These are phyloP conservation scores for Furcifer pardalis DNA, from an alignment of 2,797 vertebrate genomes.

Conservation along the genomic window DNA sequence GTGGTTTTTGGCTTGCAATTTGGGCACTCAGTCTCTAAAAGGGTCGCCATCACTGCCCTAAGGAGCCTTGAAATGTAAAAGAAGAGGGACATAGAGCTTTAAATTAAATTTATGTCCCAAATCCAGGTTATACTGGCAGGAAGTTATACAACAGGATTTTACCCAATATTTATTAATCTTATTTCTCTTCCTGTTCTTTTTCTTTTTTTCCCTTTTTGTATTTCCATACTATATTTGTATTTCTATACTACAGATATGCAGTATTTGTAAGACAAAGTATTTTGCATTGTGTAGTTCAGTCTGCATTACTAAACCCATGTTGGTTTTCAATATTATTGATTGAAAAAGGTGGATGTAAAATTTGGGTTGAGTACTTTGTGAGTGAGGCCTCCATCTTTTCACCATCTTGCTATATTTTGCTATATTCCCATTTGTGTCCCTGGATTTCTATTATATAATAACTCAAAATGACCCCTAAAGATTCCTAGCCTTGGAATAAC, in stretches of 20 bases:
- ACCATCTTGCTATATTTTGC: background rate
- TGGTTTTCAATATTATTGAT: background rate
- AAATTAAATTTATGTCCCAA: too few species aligned
- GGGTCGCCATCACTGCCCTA: too few species aligned
- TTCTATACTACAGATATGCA: too few species aligned
- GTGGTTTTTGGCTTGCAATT: too few species aligned
- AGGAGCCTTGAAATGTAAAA: too few species aligned
- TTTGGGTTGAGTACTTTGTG: background rate
- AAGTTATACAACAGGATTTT: too few species aligned
- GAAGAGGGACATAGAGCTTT: too few species aligned
- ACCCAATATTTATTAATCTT: background rate
- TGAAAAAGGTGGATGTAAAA: background rate
- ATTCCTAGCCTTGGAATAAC: constrained; percentile 15
- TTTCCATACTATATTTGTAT: too few species aligned
- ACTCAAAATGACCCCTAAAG: constrained; percentile 49
- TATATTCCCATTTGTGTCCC: constrained; percentile 25
- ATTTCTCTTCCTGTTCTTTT: background rate
- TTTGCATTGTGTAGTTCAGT: background rate
- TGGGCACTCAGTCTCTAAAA: too few species aligned
- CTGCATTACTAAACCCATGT: background rate
- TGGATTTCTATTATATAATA: background rate
- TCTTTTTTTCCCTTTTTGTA: too few species aligned
- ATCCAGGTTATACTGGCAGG: too few species aligned
- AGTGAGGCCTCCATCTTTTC: background rate
- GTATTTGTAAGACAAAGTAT: background rate